A percentile compares a stretch with the other conserved stretches of the same genome.
Conservation (phyloP, 2,113 vertebrate genomes). For the Nannobrachium achirus region DNA sequence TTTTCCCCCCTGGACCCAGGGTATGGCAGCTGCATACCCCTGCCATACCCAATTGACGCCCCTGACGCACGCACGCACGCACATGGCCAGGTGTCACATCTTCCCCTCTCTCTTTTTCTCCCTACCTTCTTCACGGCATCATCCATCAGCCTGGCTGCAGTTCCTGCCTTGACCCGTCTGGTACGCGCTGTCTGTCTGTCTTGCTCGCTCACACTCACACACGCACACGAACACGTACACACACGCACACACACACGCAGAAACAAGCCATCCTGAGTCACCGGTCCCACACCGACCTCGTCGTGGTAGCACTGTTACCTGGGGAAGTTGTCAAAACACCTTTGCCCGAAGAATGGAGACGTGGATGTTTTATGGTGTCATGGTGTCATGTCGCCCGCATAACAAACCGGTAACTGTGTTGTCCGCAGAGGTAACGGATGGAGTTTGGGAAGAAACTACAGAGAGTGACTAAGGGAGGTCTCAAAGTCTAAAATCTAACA, state of each 20-base stretch:
- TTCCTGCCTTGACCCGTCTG: conserved; percentile 46
- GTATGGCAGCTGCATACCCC: no score
- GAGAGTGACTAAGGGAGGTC: no score
- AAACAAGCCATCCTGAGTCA: conserved; percentile 14
- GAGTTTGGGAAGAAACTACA: no score
- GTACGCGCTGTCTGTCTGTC: conserved; percentile 30
- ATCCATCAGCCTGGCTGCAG: conserved; percentile 64
- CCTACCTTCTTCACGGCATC: conserved; percentile 32
- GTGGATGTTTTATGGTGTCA: conserved; percentile 11
- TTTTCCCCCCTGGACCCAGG: no score
- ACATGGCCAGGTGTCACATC: no score
- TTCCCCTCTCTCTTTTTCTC: not conserved
- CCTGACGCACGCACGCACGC: no score
- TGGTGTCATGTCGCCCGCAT: no score
- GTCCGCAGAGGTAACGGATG: no score
- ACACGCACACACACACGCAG: conserved; percentile 2
- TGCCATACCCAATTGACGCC: no score
- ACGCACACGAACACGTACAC: not conserved
- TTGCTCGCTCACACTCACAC: not conserved
- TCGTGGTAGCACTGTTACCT: conserved; percentile 29
- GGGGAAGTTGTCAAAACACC: conserved; percentile 53
- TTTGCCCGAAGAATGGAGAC: conserved; percentile 18
- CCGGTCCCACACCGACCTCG: conserved; percentile 28
- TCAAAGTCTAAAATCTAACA: no score
- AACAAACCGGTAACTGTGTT: no score